Evolutionary conservation across 1,140 invertebrate species (phyloP).

Genomic region (Tetraneura akinire): DNA sequence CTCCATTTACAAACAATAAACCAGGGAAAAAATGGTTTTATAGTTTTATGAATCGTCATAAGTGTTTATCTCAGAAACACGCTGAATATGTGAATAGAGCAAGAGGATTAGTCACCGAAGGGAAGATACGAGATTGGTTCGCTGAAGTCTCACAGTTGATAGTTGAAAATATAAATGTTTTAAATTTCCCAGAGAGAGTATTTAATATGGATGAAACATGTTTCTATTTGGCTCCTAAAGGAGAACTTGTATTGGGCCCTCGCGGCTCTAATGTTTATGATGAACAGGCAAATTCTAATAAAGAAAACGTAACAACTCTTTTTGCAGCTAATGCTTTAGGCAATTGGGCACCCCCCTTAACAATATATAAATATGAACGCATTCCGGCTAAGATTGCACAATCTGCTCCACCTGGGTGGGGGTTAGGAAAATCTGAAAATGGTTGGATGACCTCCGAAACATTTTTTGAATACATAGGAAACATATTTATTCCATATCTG

Average conservation of each 20-base stretch:
- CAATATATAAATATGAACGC: constrained; percentile 34
- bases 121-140: neutral
- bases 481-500: constrained; percentile 56
- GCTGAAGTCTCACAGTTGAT: neutral
- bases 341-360: constrained; percentile 19
- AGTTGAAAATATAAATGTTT: neutral
- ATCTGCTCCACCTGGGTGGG: constrained; percentile 57
- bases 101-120: neutral
- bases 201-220: neutral
- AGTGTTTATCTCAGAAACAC: neutral
- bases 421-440: constrained; percentile 57
- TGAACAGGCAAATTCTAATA: neutral
- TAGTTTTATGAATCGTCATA: neutral
- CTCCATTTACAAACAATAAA: neutral
- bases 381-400: constrained; percentile 54
- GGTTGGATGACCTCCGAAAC: constrained; percentile 59
- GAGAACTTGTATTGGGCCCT: neutral
- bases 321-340: neutral
- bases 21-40: neutral
- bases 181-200: neutral
- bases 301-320: neutral
- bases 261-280: neutral
- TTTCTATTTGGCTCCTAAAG: neutral
- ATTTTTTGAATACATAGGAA: constrained; percentile 60
- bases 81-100: neutral